Base-by-base conservation (phyloP, 2,888 invertebrate species). In the Xestoiulus laeticollis region DNA sequence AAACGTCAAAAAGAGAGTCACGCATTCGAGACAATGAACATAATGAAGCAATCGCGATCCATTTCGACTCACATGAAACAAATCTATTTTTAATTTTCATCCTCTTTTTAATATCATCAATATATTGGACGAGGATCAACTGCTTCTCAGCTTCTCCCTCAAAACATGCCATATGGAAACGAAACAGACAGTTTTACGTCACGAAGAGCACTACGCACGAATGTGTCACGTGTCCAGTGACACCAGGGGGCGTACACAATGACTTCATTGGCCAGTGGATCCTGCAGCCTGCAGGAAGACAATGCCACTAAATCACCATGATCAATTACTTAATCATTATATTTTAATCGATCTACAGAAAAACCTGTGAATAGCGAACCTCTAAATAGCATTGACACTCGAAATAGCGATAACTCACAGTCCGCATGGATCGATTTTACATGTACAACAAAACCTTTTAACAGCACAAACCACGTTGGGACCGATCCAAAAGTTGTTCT, bases 41-140 rank as follows among this genome's bases (percentile, higher is more conserved):
- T 78, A 78, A 78, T 30, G 30, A 78, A 78, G 78, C 78, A 30
- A 78, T 78, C 26, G 78, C 59, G 78, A 78, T 78, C 22, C 8
- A 59, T 30, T 78, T 12, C 30, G 48, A 48, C 48, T 3, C 6
- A 5, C 38, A 38, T 38, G 78, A 78, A 78, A 78, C 30, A 26
- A 30, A 78, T 78, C 78, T 78, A 78, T 78, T 78, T 30, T 30
- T 30, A 78, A 78, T 78, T 78, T 68, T 12, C 6, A 22, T 26
- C 26, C 68, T 68, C 68, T 10, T 68, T 78, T 78, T 26, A 78
- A 30, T 78, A 30, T 78, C 78, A 14, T 78, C 78, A 30, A 78
- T 78, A 78, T 78, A 78, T 78, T 30, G 78, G 78, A 14, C 16
- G 48, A 22, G 26, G 30, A 30, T 30, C 1, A 26, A 22, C 6